These are phyloP conservation scores for Tenualosa ilisha DNA, from an alignment of 2,797 vertebrate species.

Conservation along the genomic window DNA sequence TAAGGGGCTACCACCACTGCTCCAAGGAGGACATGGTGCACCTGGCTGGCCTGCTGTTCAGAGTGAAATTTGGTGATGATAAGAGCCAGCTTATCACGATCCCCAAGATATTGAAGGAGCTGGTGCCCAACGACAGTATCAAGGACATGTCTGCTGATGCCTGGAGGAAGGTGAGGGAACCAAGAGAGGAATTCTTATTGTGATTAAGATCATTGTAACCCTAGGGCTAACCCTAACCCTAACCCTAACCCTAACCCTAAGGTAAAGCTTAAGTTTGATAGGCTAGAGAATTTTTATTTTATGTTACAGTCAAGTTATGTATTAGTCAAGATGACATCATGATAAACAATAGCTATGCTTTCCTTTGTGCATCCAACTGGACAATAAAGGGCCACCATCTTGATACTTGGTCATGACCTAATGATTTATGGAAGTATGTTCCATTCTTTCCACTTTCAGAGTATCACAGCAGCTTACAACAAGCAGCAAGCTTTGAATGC, in stretches of 20 bases:
- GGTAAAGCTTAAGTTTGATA: not conserved
- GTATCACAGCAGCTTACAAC: slow-evolving; percentile 74
- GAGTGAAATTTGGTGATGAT: slow-evolving; percentile 78
- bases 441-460: slow-evolving; percentile 66
- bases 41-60: slow-evolving; percentile 87
- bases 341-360: not conserved
- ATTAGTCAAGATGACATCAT: too few relatives aligned
- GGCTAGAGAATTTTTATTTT: not conserved
- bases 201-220: not conserved
- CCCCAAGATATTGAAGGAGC: slow-evolving; percentile 85
- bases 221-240: too few relatives aligned
- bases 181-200: not conserved
- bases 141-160: slow-evolving; percentile 85
- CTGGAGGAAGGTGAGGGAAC: slow-evolving; percentile 87
- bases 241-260: too few relatives aligned
- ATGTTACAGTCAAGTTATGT: not conserved
- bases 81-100: slow-evolving; percentile 76
- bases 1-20: slow-evolving; percentile 89
- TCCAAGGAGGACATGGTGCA: slow-evolving; percentile 84
- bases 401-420: not conserved
- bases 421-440: not conserved
- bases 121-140: slow-evolving; percentile 86
- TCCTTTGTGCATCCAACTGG: not conserved
- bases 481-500: slow-evolving; percentile 79
- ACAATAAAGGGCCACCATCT: not conserved